phyloP scores from a whole-genome alignment of 2,888 invertebrate genomes.

The Protodeltote pygarga region DNA sequence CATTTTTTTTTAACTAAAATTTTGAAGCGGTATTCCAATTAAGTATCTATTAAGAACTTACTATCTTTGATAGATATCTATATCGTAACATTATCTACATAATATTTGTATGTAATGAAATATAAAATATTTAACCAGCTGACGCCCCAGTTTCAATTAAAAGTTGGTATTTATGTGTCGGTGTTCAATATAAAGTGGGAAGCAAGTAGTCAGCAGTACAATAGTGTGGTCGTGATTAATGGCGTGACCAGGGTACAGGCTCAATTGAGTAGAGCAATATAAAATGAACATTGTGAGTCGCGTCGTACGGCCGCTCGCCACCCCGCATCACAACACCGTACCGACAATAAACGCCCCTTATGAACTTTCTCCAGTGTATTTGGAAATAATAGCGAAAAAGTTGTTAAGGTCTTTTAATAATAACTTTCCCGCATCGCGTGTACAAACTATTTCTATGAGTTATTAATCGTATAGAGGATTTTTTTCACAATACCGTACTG shows the following conservation, averaged over 20 bases:
- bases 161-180: slow-evolving; percentile 33
- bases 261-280: slow-evolving; percentile 62
- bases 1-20: no score
- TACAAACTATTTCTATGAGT: slow-evolving; percentile 38
- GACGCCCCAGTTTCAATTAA: slow-evolving; percentile 25
- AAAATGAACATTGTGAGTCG: slow-evolving; percentile 51
- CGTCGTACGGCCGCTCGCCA: slow-evolving; percentile 12
- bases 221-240: slow-evolving; percentile 68
- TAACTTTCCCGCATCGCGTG: slow-evolving; percentile 65
- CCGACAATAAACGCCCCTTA: slow-evolving; percentile 57
- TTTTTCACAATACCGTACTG: slow-evolving; percentile 17
- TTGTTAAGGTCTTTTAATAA: slow-evolving; percentile 68
- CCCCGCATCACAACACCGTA: slow-evolving; percentile 29
- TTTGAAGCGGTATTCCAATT: no score
- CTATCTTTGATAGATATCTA: no score
- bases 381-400: slow-evolving; percentile 67
- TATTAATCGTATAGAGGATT: slow-evolving; percentile 27
- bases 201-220: slow-evolving; percentile 55
- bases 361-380: slow-evolving; percentile 61
- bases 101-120: no score
- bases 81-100: no score
- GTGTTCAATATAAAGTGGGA: slow-evolving; percentile 53
- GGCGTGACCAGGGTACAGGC: slow-evolving; percentile 53
- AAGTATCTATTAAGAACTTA: no score
- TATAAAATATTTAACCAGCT: no score